A percentile compares a stretch with the other conserved stretches of the same genome.
Conservation (phyloP, 2,113 vertebrate species). For the Labeo rohita region DNA sequence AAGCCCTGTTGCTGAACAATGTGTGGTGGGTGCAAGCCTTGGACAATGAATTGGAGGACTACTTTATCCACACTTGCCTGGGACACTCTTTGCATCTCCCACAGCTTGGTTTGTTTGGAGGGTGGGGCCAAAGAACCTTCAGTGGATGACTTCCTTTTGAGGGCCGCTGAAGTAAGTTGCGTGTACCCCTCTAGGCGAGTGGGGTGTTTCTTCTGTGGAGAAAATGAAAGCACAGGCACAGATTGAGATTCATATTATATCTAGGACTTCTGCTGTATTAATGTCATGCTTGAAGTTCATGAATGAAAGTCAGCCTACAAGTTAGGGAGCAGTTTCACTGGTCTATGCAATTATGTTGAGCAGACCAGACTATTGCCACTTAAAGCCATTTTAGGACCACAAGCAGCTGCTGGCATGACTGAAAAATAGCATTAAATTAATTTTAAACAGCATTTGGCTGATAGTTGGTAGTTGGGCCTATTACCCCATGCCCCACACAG, state of each 20-base stretch:
- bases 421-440: conserved; percentile 4
- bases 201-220: conserved; percentile 37
- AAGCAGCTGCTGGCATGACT: not conserved
- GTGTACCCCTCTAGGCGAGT: conserved; percentile 44
- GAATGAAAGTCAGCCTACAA: too few relatives aligned
- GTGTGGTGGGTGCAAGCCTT: conserved; percentile 43
- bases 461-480: not conserved
- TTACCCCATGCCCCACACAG: not conserved
- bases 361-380: too few relatives aligned
- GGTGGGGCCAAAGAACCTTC: conserved; percentile 50
- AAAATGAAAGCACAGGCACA: conserved; percentile 35
- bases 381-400: not conserved
- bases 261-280: too few relatives aligned
- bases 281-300: too few relatives aligned
- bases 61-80: conserved; percentile 44
- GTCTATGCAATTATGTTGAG: too few relatives aligned
- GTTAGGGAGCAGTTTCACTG: too few relatives aligned
- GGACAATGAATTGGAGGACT: conserved; percentile 25
- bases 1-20: conserved; percentile 42
- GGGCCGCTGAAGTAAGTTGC: conserved; percentile 42
- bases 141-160: conserved; percentile 54
- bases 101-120: conserved; percentile 53
- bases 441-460: not conserved
- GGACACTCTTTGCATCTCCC: conserved; percentile 42
- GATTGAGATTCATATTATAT: conserved; percentile 30